phyloP scores from a whole-genome alignment of 2,113 vertebrate species.

The Corvus moneduloides region DNA sequence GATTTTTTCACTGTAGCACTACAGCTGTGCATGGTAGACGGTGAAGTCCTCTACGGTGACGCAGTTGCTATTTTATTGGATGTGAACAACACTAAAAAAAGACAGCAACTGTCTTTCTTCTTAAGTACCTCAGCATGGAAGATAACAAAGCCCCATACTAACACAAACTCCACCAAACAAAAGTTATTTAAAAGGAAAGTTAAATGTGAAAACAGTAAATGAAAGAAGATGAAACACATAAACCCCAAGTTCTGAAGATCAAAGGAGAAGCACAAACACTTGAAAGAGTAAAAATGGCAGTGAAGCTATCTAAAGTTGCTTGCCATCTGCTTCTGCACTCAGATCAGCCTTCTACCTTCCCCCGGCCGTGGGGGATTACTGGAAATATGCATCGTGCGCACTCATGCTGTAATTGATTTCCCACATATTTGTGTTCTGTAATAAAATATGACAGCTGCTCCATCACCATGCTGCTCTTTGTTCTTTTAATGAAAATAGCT shows the following conservation, averaged over 20 bases:
- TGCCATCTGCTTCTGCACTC: slow-evolving; percentile 55
- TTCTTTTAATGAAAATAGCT: slow-evolving; percentile 57
- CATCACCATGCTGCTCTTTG: slow-evolving; percentile 21
- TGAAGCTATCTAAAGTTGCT: slow-evolving; percentile 48
- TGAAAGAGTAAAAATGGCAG: slow-evolving; percentile 42
- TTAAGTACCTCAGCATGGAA: background rate
- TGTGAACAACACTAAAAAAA: background rate
- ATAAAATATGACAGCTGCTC: slow-evolving; percentile 65
- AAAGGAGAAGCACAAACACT: slow-evolving; percentile 42
- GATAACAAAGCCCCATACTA: background rate
- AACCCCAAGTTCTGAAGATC: slow-evolving; percentile 27
- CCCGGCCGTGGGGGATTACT: slow-evolving; percentile 4
- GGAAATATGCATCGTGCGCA: slow-evolving; percentile 17
- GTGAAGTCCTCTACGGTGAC: background rate
- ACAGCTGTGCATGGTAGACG: background rate
- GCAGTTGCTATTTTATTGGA: background rate
- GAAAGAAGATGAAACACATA: slow-evolving; percentile 22
- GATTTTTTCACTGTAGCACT: background rate
- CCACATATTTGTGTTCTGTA: slow-evolving; percentile 54
- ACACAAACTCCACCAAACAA: background rate
- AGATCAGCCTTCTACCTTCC: slow-evolving; percentile 45
- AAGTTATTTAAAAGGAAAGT: slow-evolving; percentile 25
- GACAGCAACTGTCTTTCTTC: background rate
- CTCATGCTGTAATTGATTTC: slow-evolving; percentile 37
- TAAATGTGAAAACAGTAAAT: slow-evolving; percentile 23